Evolutionary conservation across 2,888 invertebrate genomes (phyloP), one percentile per base, ranked within the genome.

Genomic region (Frankliniella intonsa): DNA sequence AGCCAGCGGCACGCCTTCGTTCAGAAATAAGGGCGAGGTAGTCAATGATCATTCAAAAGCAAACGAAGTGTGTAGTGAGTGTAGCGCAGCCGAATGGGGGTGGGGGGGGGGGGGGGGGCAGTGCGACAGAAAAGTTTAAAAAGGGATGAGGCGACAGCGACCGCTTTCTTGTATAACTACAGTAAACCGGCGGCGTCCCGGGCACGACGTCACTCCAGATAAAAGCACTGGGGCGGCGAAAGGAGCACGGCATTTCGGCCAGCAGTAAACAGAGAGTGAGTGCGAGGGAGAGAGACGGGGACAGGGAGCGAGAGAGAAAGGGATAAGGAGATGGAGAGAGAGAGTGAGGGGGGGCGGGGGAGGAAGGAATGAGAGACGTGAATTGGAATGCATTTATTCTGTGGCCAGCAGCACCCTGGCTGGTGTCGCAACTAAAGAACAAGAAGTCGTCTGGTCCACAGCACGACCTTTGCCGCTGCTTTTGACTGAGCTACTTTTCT

Each of bases 381-480:
- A 25, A 76, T 76, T 76, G 69, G 22, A 25, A 76, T 76, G 69
- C 69, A 76, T 76, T 76, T 76, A 76, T 76, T 76, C 69, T 62
- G 62, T 14, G 62, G 62, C 17, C 62, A n/a, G 55, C 55, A 19
- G n/a, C 62, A 62, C 62, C 19, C 38, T 38, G 25, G 25, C 22
- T 76, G 69, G 11, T 25, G 25, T 38, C 38, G 38, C 38, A 38
- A 38, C 38, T 38, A 38, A 38, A 38, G 38, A 38, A 38, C 38
- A 38, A 2, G 38, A 38, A 38, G 38, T 38, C 38, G 38, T 38
- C 38, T 38, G 38, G 38, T 38, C 38, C 38, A 38, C 38, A 5
- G 38, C 38, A 5, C 38, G 38, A 38, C 38, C 38, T 38, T 38
- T 38, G 38, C 38, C 69, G 22, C 25, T 25, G 69, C 69, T 7